Evolutionary conservation across 2,888 invertebrate genomes (phyloP).

Genomic region (Digitonthophagus gazella): DNA sequence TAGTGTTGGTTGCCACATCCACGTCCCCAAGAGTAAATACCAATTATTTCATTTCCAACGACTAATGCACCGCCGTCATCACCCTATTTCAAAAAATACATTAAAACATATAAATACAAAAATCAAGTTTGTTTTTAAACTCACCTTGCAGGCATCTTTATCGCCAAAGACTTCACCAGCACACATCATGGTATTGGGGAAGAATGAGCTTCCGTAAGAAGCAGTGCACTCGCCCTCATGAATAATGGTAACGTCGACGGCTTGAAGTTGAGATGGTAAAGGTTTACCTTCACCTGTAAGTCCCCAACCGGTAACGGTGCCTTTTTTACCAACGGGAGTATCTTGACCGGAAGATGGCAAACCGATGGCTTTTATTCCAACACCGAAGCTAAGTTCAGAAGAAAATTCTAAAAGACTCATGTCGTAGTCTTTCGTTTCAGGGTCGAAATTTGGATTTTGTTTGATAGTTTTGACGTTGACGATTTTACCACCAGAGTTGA

Average conservation of each 20-base stretch:
- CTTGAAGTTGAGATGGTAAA: constrained; percentile 27
- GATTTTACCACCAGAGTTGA: constrained; percentile 21
- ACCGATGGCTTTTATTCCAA: constrained; percentile 14
- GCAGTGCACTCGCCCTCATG: constrained; percentile 28
- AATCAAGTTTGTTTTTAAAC: neutral
- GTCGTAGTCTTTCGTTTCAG: constrained; percentile 25
- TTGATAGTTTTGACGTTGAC: constrained; percentile 19
- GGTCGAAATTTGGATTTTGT: constrained; percentile 26
- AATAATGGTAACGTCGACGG: constrained; percentile 29
- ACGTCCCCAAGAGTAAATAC: constrained; percentile 41
- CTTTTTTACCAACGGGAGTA: constrained; percentile 8
- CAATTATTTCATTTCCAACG: constrained; percentile 33
- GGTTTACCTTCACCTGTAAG: constrained; percentile 22
- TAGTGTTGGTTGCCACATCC: constrained; percentile 37
- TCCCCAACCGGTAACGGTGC: constrained; percentile 27
- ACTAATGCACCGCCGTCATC: constrained; percentile 42
- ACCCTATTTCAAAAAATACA: constrained; percentile 30
- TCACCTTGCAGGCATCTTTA: constrained; percentile 30
- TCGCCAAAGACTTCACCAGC: constrained; percentile 46
- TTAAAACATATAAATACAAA: neutral
- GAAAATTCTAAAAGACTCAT: constrained; percentile 25
- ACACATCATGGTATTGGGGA: constrained; percentile 56
- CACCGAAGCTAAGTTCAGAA: constrained; percentile 7
- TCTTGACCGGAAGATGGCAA: constrained; percentile 14
- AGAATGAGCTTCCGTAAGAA: constrained; percentile 23